These are phyloP conservation scores for Remorina albescens DNA, from an alignment of 2,797 vertebrate genomes.

Conservation along the genomic window DNA sequence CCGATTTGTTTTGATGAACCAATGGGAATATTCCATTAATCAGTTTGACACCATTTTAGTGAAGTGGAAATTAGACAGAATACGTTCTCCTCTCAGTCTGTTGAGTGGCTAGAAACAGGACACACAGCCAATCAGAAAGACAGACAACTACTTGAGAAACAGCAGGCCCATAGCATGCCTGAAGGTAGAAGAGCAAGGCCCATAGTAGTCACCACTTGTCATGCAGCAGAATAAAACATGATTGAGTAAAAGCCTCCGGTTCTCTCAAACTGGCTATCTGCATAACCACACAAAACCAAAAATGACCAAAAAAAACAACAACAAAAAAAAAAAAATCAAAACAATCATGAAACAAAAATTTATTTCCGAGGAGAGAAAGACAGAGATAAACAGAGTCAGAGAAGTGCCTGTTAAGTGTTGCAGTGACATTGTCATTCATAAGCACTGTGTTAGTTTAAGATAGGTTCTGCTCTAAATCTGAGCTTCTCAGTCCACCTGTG, in stretches of 20 bases:
- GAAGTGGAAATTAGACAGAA: conserved; percentile 25
- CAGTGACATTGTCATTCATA: conserved; percentile 80
- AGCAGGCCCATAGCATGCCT: conserved; percentile 86
- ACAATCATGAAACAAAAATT: conserved; percentile 45
- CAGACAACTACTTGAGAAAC: conserved; percentile 70
- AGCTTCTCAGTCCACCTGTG: conserved; percentile 84
- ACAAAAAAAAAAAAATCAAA: conserved; percentile 23
- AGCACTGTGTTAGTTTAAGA: conserved; percentile 87
- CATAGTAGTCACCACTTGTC: conserved; percentile 75
- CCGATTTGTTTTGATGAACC: conserved; percentile 24
- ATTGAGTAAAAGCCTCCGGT: conserved; percentile 66
- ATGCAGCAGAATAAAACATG: conserved; percentile 83
- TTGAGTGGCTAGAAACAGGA: conserved; percentile 73
- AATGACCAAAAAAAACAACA: no score
- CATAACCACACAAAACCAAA: conserved; percentile 72
- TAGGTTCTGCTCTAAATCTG: conserved; percentile 72
- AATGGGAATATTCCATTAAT: conserved; percentile 19
- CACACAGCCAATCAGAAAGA: conserved; percentile 75
- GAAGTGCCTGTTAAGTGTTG: conserved; percentile 79
- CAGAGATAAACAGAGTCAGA: conserved; percentile 70
- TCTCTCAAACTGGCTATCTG: conserved; percentile 71
- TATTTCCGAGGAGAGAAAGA: conserved; percentile 70
- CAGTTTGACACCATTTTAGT: conserved; percentile 36
- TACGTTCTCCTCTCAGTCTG: conserved; percentile 43
- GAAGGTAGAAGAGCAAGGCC: conserved; percentile 79